Evolutionary conservation across 2,113 vertebrate genomes (phyloP), one percentile per base, ranked within the genome.

Genomic region (Rhizomys pruinosus): DNA sequence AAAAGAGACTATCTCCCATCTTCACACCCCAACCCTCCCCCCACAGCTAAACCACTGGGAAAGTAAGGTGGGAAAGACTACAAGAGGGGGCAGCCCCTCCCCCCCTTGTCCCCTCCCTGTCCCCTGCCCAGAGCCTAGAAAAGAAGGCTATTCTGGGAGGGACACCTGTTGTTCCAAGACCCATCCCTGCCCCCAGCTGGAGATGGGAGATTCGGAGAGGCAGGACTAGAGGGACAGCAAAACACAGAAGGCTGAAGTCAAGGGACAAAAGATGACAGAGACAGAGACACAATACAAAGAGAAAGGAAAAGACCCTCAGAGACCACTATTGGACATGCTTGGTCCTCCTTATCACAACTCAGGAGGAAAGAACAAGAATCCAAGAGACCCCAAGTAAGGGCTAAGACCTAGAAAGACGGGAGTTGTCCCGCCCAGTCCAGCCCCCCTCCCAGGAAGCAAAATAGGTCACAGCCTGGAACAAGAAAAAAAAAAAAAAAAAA

Each of bases 91-190:
- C 84, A 94, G 63, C n/a, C 80, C 82, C 82, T 84, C 92, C 91
- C 61, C 92, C n/a, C 63, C 47, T 66, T 55, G 20, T 55, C 61
- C 59, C 77, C 39, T 39, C 90, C 90, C 84, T 57, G 52, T 44
- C 32, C 84, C 94, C 59, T 97, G 97, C 97, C 97, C 98, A 98
- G 97, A 97, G 97, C 97, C 96, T 96, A 96, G 93, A 95, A 95
- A 91, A 95, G 71, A 95, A 1, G 77, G 76, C 96, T 97, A 97
- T 97, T 97, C 97, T 97, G 96, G 96, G 97, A 96, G 89, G 59
- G 88, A 95, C 97, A 97, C 97, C 97, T 97, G 97, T 97, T 97
- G 93, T 82, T 91, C 90, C 93, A 89, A 81, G 91, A 92, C 84
- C 57, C 84, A 89, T 85, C 94, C 96, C 94, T 95, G 89, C 96